Base-by-base conservation (phyloP, 1,140 invertebrate genomes). In the Drosophila mayri region DNA sequence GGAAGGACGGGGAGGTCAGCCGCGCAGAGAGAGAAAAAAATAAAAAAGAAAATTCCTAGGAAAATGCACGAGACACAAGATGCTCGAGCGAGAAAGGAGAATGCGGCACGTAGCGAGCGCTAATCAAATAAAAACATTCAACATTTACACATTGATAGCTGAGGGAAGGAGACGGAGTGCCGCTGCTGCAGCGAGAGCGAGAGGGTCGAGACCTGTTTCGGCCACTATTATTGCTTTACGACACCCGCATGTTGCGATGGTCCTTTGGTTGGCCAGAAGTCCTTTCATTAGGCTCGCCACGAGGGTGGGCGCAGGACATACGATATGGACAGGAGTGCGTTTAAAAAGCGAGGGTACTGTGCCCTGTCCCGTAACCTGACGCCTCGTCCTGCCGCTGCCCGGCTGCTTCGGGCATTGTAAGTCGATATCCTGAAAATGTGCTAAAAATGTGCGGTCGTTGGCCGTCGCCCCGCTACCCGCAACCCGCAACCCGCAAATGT, bases 101-200 rank as follows among this genome's bases (percentile, higher is more conserved):
- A 71, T 76, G 83, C 73, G 83, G 84, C 84, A 88, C 84, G 84
- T 88, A 84, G 80, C 84, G 55, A 87, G 71, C 84, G 84, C 84
- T 88, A 88, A 88, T 88, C 84, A 88, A 88, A 88, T 88, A 90
- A 88, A 88, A 88, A 88, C 85, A 90, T 88, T 90, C 79, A 82
- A 79, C 84, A 90, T 90, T 90, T 88, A 88, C 80, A 88, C 84
- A 65, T 63, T 75, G 82, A 85, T 86, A 86, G 80, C 44, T 11
- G n/a, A n/a, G 25, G 22, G 18, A 75, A 37, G 28, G 46, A 22
- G 46, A 43, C 4, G 40, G 32, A 65, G 43, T 37, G 35, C n/a
- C 43, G 40, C 65, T 46, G 3, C 28, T 8, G 8, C 28, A 8
- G 57, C 14, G 47, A 22, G 38, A 54, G 47, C 11, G 49, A 52